phyloP scores from a whole-genome alignment of 2,113 vertebrate genomes.

The Okapia johnstoni region DNA sequence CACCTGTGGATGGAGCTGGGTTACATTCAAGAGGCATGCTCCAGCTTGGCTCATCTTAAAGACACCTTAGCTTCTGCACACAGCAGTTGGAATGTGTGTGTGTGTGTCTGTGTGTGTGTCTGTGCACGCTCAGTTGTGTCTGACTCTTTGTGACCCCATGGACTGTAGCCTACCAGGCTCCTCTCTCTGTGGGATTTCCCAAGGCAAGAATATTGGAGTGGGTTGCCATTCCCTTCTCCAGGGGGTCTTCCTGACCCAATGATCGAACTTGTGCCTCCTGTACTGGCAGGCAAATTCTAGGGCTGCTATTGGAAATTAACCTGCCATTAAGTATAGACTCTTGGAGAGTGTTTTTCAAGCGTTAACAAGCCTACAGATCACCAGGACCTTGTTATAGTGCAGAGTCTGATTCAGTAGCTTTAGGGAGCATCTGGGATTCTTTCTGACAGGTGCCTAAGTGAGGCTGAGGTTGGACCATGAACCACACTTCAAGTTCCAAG shows the following conservation, averaged over 20 bases:
- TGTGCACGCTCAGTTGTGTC: neutral
- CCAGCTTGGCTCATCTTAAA: neutral
- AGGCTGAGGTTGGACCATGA: neutral
- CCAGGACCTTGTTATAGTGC: neutral
- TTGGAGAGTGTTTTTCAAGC: neutral
- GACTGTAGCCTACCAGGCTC: neutral
- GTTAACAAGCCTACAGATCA: neutral
- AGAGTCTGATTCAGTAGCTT: neutral
- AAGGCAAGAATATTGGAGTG: neutral
- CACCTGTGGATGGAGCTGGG: conserved; percentile 3
- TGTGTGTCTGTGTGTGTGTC: neutral
- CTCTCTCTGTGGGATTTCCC: neutral
- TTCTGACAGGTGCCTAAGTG: neutral
- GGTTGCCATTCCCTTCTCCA: neutral
- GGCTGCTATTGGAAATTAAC: neutral
- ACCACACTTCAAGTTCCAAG: neutral
- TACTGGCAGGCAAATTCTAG: neutral
- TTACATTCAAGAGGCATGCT: neutral
- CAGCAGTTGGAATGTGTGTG: neutral
- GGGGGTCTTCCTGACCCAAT: neutral
- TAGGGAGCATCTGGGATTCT: neutral
- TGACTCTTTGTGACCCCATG: neutral
- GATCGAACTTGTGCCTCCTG: neutral
- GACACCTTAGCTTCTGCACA: neutral
- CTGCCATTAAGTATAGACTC: neutral